These are phyloP conservation scores for Ectropis grisescens DNA, from an alignment of 1,140 invertebrate species.

Conservation along the genomic window DNA sequence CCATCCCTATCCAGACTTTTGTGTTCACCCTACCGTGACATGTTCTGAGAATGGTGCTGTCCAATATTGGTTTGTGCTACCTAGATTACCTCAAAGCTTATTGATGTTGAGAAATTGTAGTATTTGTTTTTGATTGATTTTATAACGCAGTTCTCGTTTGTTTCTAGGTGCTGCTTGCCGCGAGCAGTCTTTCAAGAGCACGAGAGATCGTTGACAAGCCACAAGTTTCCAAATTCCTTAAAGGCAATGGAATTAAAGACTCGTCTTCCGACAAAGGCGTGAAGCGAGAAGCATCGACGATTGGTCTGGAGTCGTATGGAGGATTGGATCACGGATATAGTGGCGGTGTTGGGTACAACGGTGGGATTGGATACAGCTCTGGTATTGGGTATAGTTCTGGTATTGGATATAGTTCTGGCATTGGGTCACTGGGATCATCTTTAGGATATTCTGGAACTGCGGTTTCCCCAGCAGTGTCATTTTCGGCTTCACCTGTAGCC, in stretches of 20 bases:
- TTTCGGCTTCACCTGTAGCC: too few species aligned
- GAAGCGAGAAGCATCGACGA: conserved; percentile 29
- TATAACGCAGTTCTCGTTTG: too few species aligned
- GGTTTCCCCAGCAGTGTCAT: conserved; percentile 9
- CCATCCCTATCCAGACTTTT: too few species aligned
- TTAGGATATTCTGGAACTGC: background rate
- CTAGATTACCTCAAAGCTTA: too few species aligned
- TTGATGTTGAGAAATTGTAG: too few species aligned
- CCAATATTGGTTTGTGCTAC: too few species aligned
- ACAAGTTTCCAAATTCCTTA: conserved; percentile 44
- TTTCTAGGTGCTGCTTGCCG: conserved; percentile 43
- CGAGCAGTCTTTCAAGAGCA: conserved; percentile 33
- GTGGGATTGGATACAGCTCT: conserved; percentile 4
- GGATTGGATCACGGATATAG: conserved; percentile 1
- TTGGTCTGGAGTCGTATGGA: conserved; percentile 10
- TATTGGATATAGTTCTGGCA: too few species aligned
- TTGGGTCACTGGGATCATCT: conserved; percentile 1
- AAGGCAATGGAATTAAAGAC: conserved; percentile 43
- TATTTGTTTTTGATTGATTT: too few species aligned
- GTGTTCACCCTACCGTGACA: too few species aligned
- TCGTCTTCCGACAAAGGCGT: conserved; percentile 29
- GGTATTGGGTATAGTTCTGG: background rate
- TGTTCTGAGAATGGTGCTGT: too few species aligned
- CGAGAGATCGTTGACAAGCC: conserved; percentile 39
- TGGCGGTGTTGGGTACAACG: background rate